These are phyloP conservation scores for Paramisgurnus dabryanus DNA, from an alignment of 2,113 vertebrate genomes.

Conservation along the genomic window DNA sequence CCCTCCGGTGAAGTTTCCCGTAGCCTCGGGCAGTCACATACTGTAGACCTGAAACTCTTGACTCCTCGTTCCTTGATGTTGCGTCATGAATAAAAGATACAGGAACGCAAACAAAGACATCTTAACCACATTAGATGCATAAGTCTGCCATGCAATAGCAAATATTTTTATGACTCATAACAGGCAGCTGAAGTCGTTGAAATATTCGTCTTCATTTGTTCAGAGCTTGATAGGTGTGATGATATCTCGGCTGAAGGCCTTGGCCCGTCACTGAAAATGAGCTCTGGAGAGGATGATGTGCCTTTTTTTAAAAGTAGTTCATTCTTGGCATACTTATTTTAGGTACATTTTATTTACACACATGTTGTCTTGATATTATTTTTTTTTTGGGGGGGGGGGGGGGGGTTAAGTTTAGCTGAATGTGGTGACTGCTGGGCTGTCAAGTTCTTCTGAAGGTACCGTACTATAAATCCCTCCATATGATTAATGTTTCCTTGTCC, in stretches of 20 bases:
- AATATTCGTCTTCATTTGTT: slow-evolving; percentile 29
- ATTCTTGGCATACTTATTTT: slow-evolving; percentile 51
- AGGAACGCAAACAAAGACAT: slow-evolving; percentile 36
- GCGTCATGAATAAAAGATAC: slow-evolving; percentile 53
- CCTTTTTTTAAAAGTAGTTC: slow-evolving; percentile 16
- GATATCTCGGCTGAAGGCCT: neutral
- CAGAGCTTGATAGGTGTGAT: neutral
- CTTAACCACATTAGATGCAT: slow-evolving; percentile 39
- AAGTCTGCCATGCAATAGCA: slow-evolving; percentile 45
- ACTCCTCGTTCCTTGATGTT: slow-evolving; percentile 47
- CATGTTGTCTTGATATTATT: too few relatives aligned
- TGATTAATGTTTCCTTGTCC: neutral
- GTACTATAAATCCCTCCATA: neutral
- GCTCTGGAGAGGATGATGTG: neutral
- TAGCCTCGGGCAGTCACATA: slow-evolving; percentile 23
- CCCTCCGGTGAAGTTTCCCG: slow-evolving; percentile 25
- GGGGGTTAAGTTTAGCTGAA: too few relatives aligned
- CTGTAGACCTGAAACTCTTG: slow-evolving; percentile 44
- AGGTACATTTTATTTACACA: neutral
- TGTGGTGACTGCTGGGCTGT: neutral
- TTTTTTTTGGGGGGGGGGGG: too few relatives aligned
- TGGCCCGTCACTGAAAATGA: neutral
- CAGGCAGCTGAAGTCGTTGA: neutral
- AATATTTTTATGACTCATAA: slow-evolving; percentile 22
- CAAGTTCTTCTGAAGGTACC: neutral